phyloP scores from a whole-genome alignment of 2,888 invertebrate genomes.

The Hydropsyche betteni region DNA sequence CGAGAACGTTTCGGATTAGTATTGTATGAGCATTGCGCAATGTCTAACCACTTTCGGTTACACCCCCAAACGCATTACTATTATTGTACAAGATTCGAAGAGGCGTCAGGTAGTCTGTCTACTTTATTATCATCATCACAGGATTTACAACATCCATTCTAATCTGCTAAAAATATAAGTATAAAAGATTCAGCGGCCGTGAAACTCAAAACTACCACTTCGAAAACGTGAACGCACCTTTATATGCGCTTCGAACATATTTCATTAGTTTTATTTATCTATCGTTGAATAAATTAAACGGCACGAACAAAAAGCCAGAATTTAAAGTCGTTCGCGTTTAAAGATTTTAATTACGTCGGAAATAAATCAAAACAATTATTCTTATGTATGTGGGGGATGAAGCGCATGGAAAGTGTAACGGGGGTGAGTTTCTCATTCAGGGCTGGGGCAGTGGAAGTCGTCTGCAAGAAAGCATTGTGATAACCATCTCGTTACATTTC shows the following conservation, averaged over 20 bases:
- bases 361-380: conserved; percentile 45
- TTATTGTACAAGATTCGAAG: too few relatives aligned
- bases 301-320: not conserved
- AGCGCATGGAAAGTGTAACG: conserved; percentile 27
- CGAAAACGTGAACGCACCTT: too few relatives aligned
- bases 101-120: too few relatives aligned
- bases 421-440: conserved; percentile 8
- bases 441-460: not conserved
- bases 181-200: conserved; percentile 30
- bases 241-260: not conserved
- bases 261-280: not conserved
- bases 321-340: not conserved
- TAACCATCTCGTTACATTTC: conserved; percentile 37
- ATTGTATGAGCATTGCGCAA: too few relatives aligned
- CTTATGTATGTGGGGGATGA: too few relatives aligned
- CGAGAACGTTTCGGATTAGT: too few relatives aligned
- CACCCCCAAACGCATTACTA: too few relatives aligned
- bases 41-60: too few relatives aligned
- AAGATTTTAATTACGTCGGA: conserved; percentile 41
- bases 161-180: not conserved
- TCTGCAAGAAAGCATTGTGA: conserved; percentile 27
- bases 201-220: conserved; percentile 19
- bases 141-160: not conserved
- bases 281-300: too few relatives aligned
- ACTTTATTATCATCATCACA: too few relatives aligned